Base-by-base conservation (phyloP, 2,888 invertebrate species). In the Incurvaria masculella region DNA sequence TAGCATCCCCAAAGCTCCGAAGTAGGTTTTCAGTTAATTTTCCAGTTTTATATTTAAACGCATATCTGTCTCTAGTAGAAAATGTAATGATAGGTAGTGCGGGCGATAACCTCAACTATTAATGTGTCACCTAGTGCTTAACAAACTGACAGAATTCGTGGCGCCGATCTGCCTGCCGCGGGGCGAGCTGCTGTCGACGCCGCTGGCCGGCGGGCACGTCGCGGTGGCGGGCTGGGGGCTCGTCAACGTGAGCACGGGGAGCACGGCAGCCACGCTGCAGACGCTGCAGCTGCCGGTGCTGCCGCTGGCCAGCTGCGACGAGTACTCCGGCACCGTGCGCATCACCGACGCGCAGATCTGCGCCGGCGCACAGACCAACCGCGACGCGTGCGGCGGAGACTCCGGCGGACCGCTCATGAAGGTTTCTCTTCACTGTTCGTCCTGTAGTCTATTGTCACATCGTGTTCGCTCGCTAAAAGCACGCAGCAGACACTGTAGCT, bases 371-470 rank as follows among this genome's bases (percentile, higher is more conserved):
- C 66, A 71, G 43, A 56, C 63, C 1, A 82, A 83, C 46, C 70
- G 78, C 49, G 85, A 85, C 56, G 80, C 84, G 0, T 85, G 85
- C 52, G 74, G 70, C 1, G 84, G 85, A 1, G 85, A 86, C 57
- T 83, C 83, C 1, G 86, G 85, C 4, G 85, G 85, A 4, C 85
- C 85, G 20, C 63, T 76, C 1, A 72, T 74, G 70, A 74, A 73
- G 70, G 79, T 56, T 16, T 23, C 26, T 70, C 18, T 6, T 23
- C 23, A 23, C n/a, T n/a, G n/a, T n/a, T n/a, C n/a, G n/a, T n/a
- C n/a, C n/a, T n/a, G n/a, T n/a, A n/a, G n/a, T n/a, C n/a, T n/a
- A n/a, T n/a, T n/a, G n/a, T n/a, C n/a, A n/a, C n/a, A n/a, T n/a
- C n/a, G n/a, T n/a, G n/a, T n/a, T n/a, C n/a, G n/a, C n/a, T n/a